Base-by-base conservation (phyloP, 2,113 vertebrate genomes). In the Salvelinus namaycush region DNA sequence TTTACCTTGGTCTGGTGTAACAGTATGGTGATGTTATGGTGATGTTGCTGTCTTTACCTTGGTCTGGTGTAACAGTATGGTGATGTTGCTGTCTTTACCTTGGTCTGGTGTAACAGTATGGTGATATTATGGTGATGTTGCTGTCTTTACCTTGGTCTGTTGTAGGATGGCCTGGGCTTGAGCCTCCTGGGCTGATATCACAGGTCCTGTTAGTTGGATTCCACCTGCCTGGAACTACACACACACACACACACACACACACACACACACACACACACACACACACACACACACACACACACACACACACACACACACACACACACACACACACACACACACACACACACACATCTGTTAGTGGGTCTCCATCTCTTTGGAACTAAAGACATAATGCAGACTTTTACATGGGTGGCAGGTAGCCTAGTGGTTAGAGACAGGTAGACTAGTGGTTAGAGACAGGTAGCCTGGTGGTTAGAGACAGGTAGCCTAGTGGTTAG, bases 111-210 rank as follows among this genome's bases (percentile, higher is more conserved):
- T 68, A 5, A 34, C 14, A 27, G 5, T n/a, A n/a, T n/a, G n/a
- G n/a, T n/a, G n/a, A n/a, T n/a, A n/a, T n/a, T 34, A 27, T 4
- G n/a, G 26, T 34, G 29, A 7, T 69, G 8, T 14, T 26, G 24
- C 12, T 2, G 68, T 22, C 29, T 92, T 93, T 86, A 97, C 97
- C 93, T 97, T 94, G 72, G 98, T 96, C 76, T 99, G 98, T 82
- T 99, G 97, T 14, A 99, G 93, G 81, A 99, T 98, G 27, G 97
- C 97, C 84, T 99, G 97, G 13, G 97, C 97, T 78, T 99, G 98
- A 0, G 97, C 96, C 76, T 99, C 97, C 90, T 99, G 97, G 0
- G 96, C 96, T 0, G 98, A 99, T 22, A 99, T 92, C 3, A 94
- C 90, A 1, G 95, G 94, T 0, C 95, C 95, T 11, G 93, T 94